Percentiles rank a stretch among this genome's conserved stretches.
Evolutionary conservation across 2,888 invertebrate species (phyloP).

Genomic region (Eupeodes luniger): DNA sequence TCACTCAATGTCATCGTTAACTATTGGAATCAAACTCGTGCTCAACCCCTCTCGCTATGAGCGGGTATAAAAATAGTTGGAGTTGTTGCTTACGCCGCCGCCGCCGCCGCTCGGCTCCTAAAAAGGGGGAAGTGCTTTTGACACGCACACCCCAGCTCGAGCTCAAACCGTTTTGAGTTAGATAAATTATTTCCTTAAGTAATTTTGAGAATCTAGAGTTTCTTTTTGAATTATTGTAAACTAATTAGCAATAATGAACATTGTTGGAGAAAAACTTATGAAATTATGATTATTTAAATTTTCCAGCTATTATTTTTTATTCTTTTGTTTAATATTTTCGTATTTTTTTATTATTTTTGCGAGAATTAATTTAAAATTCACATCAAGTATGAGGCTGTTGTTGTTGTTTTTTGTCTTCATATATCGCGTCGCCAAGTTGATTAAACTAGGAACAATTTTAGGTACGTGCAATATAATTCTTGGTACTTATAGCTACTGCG

Average conservation of each 20-base stretch:
- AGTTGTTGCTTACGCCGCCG: constrained; percentile 1
- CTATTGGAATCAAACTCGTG: constrained; percentile 54
- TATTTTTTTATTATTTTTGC: constrained; percentile 15
- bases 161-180: constrained; percentile 26
- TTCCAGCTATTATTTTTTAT: constrained; percentile 30
- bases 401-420: constrained; percentile 32
- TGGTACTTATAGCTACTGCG: constrained; percentile 14
- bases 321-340: constrained; percentile 63
- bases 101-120: constrained; percentile 14
- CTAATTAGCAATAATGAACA: not conserved
- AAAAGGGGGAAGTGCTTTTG: constrained; percentile 63
- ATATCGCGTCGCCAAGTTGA: constrained; percentile 63
- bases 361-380: constrained; percentile 59
- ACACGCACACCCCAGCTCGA: constrained; percentile 35
- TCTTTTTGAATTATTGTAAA: constrained; percentile 14
- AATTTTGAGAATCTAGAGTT: constrained; percentile 12
- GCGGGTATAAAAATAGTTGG: not conserved
- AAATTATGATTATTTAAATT: constrained; percentile 43
- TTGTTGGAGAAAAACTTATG: not conserved
- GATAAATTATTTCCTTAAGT: constrained; percentile 61
- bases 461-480: constrained; percentile 57
- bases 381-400: constrained; percentile 25
- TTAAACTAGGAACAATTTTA: constrained; percentile 67
- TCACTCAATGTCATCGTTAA: constrained; percentile 63
- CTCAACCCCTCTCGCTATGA: not conserved